These are phyloP conservation scores for Pterocles burchelli DNA, from an alignment of 2,113 vertebrate genomes.

Conservation along the genomic window DNA sequence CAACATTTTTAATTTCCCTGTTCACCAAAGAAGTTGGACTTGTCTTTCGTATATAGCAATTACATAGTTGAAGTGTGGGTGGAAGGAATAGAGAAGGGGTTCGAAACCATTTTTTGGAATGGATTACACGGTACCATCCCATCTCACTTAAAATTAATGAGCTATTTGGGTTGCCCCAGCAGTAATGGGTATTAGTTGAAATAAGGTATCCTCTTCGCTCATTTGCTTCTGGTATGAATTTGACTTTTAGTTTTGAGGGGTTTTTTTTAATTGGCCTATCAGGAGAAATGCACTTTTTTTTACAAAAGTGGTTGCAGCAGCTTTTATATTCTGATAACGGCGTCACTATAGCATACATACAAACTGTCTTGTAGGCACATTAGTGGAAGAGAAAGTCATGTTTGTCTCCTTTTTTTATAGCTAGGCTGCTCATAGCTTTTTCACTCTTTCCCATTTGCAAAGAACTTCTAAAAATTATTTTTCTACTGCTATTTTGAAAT, in stretches of 20 bases:
- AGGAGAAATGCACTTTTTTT: background rate
- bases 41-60: background rate
- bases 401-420: background rate
- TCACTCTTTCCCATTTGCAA: background rate
- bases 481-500: background rate
- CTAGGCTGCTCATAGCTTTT: background rate
- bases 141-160: background rate
- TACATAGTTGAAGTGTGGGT: background rate
- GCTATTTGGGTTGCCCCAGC: background rate
- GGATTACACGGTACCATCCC: background rate
- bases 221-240: background rate
- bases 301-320: background rate
- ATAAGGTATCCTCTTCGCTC: background rate
- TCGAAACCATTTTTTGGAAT: background rate
- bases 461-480: background rate
- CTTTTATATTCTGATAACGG: background rate
- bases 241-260: background rate
- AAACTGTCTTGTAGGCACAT: background rate
- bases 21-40: background rate
- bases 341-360: background rate
- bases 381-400: background rate
- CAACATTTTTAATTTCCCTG: background rate
- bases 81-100: background rate
- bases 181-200: background rate
- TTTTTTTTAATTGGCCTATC: background rate